Evolutionary conservation across 2,797 vertebrate species (phyloP).

Genomic region (Neostethus bicornis): DNA sequence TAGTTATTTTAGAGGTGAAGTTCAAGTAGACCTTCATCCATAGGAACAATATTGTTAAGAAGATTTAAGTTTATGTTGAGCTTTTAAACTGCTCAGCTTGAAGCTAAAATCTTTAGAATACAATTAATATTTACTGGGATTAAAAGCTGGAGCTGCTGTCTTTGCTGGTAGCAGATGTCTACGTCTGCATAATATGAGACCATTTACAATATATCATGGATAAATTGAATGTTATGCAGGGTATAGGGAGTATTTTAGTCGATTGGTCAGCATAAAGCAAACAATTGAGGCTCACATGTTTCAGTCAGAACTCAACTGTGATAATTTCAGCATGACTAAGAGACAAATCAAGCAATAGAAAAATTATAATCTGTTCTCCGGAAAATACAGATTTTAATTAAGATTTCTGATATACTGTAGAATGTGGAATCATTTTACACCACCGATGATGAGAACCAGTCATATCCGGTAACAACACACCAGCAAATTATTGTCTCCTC

Average conservation of each 20-base stretch:
- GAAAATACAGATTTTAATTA: conserved; percentile 16
- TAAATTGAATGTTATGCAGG: not conserved
- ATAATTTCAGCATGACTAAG: not conserved
- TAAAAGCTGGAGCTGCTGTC: not conserved
- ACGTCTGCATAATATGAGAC: not conserved
- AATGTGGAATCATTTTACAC: conserved; percentile 17
- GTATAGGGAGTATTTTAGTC: not conserved
- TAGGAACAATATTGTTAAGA: no score
- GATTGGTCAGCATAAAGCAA: not conserved
- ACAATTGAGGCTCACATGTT: not conserved
- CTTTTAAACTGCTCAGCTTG: not conserved
- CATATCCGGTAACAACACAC: conserved; percentile 17
- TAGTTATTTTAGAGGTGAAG: no score
- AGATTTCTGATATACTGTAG: not conserved
- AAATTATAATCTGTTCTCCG: not conserved
- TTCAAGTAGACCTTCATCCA: no score
- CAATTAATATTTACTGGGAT: not conserved
- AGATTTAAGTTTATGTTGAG: not conserved
- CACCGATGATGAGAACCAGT: conserved; percentile 8
- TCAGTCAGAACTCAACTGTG: not conserved
- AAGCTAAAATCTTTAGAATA: not conserved
- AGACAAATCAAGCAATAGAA: not conserved
- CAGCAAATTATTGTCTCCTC: conserved; percentile 32
- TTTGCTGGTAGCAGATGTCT: not conserved
- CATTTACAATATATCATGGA: not conserved